These are phyloP conservation scores for Gobio gobio DNA, from an alignment of 2,113 vertebrate species.

Conservation along the genomic window DNA sequence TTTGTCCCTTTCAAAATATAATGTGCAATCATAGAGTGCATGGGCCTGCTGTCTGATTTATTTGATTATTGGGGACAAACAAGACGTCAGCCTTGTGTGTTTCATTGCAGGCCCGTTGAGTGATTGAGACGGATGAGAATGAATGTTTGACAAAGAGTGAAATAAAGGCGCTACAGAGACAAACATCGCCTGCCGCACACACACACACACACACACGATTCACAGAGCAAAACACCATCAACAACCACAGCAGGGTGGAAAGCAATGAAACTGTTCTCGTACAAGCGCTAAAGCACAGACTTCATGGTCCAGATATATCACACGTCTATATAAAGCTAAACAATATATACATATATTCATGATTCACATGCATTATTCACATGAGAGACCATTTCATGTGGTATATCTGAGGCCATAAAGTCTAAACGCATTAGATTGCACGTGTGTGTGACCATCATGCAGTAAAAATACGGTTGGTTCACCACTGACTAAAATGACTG, in stretches of 20 bases:
- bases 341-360: constrained; percentile 36
- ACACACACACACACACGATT: constrained; percentile 23
- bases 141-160: constrained; percentile 55
- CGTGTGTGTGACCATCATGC: neutral
- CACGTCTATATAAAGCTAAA: constrained; percentile 17
- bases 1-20: constrained; percentile 20
- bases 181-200: neutral
- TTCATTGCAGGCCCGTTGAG: constrained; percentile 44
- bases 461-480: neutral
- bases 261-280: constrained; percentile 39
- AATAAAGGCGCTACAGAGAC: constrained; percentile 49
- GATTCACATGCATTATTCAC: constrained; percentile 36
- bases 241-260: constrained; percentile 50
- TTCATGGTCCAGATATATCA: constrained; percentile 24
- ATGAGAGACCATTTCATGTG: neutral
- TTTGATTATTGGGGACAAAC: constrained; percentile 38
- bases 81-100: constrained; percentile 58
- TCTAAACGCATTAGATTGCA: constrained; percentile 26
- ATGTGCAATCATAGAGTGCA: constrained; percentile 20
- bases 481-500: neutral
- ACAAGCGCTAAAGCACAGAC: neutral
- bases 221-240: constrained; percentile 46
- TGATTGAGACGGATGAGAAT: constrained; percentile 38
- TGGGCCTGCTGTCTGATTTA: constrained; percentile 27
- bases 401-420: neutral